Base-by-base conservation (phyloP, 1,140 invertebrate species). In the Chrysoperla carnea region DNA sequence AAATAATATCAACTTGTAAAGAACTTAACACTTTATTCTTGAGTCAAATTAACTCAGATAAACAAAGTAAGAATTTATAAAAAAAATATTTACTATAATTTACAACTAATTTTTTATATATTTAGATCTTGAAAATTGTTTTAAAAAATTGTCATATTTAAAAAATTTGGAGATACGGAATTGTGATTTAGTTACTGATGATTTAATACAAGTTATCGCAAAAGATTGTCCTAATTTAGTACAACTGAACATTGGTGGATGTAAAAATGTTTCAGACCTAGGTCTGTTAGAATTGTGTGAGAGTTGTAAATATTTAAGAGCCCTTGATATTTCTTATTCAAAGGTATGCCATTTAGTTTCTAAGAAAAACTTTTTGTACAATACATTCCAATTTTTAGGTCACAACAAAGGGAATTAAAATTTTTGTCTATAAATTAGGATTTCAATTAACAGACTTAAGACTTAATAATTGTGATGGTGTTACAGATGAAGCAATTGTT, bases 141-240 rank as follows among this genome's bases (percentile, higher is more conserved):
- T 51, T 6, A 6, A 43, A 31, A 39, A 47, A n/a, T 44, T 29
- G 7, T 8, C 13, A 9, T 41, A 49, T 8, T 39, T 48, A 29
- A 23, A 41, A 15, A 37, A 35, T 8, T 33, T 47, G 6, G 42
- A 46, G 37, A 28, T 48, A 8, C 37, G 23, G 11, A 23, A 45
- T 37, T 42, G 42, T 39, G 29, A 47, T 37, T 27, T 29, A 8
- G 42, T 50, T 31, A 42, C 40, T 39, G 43, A 50, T 37, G 33
- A 42, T 38, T 44, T 50, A 28, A 37, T 51, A 40, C 14, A 37
- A 42, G 40, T 13, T 17, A 15, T 52, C 23, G 46, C 40, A n/a
- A 33, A 9, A 28, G 12, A 35, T 41, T 47, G 43, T 29, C 12
- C 13, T 11, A 38, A 44, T 35, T 8, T 52, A 15, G 5, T 29